Percentiles rank a stretch among this genome's conserved stretches.
Evolutionary conservation across 2,113 vertebrate species (phyloP).

Genomic region (Archocentrus centrarchus): DNA sequence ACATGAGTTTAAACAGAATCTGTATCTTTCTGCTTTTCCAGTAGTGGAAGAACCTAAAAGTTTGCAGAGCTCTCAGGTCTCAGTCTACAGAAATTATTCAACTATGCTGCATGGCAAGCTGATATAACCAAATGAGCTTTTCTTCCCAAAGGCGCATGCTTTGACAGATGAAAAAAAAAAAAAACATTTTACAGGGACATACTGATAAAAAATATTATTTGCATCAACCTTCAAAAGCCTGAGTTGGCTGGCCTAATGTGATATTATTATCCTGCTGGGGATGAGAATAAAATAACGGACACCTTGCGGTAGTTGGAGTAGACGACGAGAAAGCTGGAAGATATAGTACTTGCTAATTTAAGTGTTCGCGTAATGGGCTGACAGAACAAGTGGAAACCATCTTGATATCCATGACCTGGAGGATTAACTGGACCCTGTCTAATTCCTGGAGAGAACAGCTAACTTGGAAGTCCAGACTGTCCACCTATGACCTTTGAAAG

Average conservation of each 20-base stretch:
- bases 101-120: slow-evolving; percentile 15
- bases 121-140: slow-evolving; percentile 44
- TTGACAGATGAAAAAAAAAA: slow-evolving; percentile 15
- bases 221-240: neutral
- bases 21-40: slow-evolving; percentile 42
- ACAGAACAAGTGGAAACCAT: neutral
- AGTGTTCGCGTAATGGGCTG: neutral
- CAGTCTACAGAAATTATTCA: slow-evolving; percentile 24
- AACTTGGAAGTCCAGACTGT: neutral
- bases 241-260: neutral
- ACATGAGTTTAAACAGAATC: slow-evolving; percentile 13
- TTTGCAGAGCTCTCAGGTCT: slow-evolving; percentile 32
- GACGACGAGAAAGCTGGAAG: slow-evolving; percentile 1
- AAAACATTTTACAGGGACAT: neutral
- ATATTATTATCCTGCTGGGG: neutral
- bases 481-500: neutral
- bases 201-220: neutral
- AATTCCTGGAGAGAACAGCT: neutral
- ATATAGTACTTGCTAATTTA: neutral
- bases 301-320: neutral
- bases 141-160: slow-evolving; percentile 16
- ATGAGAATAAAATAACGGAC: neutral
- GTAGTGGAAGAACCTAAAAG: slow-evolving; percentile 8
- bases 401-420: neutral
- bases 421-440: neutral